A percentile compares a stretch with the other conserved stretches of the same genome.
phyloP scores from a whole-genome alignment of 2,888 invertebrate species.

The Caradrina clavipalpis region DNA sequence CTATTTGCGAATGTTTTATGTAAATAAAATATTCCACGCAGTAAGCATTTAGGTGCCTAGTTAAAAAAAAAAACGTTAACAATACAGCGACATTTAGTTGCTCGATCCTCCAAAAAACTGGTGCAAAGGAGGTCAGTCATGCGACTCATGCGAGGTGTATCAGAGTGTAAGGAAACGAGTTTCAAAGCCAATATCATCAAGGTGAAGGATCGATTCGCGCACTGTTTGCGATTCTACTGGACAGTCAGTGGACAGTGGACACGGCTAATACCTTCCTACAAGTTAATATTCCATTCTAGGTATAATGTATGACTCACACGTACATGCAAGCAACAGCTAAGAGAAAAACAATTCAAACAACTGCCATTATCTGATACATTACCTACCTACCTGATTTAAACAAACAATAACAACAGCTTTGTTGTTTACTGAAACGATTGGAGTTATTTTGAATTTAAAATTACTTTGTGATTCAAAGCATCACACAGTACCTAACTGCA shows the following conservation, averaged over 20 bases:
- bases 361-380: conserved; percentile 39
- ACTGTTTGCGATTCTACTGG: conserved; percentile 56
- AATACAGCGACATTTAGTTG: not conserved
- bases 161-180: conserved; percentile 64
- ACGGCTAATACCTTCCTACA: conserved; percentile 28
- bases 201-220: conserved; percentile 63
- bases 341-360: conserved; percentile 31
- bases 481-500: not conserved
- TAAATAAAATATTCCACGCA: conserved; percentile 5
- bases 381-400: conserved; percentile 4
- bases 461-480: conserved; percentile 4
- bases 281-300: conserved; percentile 47
- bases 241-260: conserved; percentile 44
- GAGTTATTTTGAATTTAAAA: conserved; percentile 2
- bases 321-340: conserved; percentile 15
- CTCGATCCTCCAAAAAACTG: conserved; percentile 25
- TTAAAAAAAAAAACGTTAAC: conserved; percentile 4
- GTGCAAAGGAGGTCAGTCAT: conserved; percentile 46
- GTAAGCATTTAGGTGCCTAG: not conserved
- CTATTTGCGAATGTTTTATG: not conserved
- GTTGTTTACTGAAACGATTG: conserved; percentile 27
- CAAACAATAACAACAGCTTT: conserved; percentile 23
- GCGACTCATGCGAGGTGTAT: conserved; percentile 41
- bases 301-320: conserved; percentile 36
- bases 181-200: conserved; percentile 60